A percentile compares a stretch with the other conserved stretches of the same genome.
Conservation (phyloP, 2,888 invertebrate species). For the Phanerotoma sp. region DNA sequence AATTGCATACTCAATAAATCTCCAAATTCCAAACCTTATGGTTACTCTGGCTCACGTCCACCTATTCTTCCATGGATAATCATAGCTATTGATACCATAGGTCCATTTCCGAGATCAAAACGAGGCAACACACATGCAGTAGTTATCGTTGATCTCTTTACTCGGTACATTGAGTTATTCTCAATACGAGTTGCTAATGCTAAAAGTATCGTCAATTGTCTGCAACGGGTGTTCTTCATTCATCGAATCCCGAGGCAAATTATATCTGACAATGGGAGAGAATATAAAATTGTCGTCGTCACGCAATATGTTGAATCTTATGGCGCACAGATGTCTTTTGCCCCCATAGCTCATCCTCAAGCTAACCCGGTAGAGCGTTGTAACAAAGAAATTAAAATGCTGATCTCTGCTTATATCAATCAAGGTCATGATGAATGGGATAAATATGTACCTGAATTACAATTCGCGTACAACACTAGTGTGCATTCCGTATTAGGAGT, state of each 20-base stretch:
- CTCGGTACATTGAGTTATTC: constrained; percentile 12
- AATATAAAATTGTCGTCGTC: constrained; percentile 15
- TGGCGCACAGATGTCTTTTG: constrained; percentile 19
- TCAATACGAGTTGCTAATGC: constrained; percentile 1
- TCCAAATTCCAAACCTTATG: background rate
- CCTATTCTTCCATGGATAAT: constrained; percentile 1
- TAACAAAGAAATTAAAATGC: constrained; percentile 26
- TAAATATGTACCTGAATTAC: constrained; percentile 19
- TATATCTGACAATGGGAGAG: constrained; percentile 10
- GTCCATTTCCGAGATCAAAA: background rate
- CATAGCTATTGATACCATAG: constrained; percentile 2
- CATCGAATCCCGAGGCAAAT: constrained; percentile 6
- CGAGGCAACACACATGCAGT: background rate
- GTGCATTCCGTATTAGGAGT: constrained; percentile 8
- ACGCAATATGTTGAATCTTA: constrained; percentile 17
- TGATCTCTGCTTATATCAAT: constrained; percentile 21
- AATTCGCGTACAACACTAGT: constrained; percentile 19
- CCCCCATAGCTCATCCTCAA: no score
- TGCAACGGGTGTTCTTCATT: background rate
- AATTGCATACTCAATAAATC: background rate
- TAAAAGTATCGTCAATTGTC: background rate
- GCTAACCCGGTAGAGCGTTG: no score
- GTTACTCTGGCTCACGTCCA: background rate
- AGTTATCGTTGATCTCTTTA: background rate
- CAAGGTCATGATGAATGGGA: constrained; percentile 23